A percentile compares a stretch with the other conserved stretches of the same genome.
These are phyloP conservation scores for Drosophila lutescens DNA, from an alignment of 2,888 invertebrate species.

Conservation along the genomic window DNA sequence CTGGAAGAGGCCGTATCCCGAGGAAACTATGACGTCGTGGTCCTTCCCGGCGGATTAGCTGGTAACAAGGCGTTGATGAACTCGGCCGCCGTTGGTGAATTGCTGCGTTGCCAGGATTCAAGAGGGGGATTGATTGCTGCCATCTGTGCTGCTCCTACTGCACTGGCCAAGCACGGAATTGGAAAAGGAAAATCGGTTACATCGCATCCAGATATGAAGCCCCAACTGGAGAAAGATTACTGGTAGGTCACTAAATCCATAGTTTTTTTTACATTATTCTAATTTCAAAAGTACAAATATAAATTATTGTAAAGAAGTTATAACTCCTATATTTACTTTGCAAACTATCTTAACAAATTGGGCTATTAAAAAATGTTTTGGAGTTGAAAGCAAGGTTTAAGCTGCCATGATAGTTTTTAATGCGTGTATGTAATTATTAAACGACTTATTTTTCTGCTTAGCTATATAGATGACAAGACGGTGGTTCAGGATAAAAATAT, in stretches of 20 bases:
- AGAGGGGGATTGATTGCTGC: constrained; percentile 92
- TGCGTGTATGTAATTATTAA: not conserved
- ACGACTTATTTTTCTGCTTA: constrained; percentile 25
- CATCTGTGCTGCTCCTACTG: constrained; percentile 98
- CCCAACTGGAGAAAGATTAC: constrained; percentile 87
- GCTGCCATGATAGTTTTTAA: too few relatives aligned
- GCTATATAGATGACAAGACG: constrained; percentile 82
- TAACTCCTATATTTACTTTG: too few relatives aligned
- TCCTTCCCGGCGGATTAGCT: constrained; percentile 96
- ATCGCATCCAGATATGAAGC: constrained; percentile 94
- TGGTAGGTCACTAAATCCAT: constrained; percentile 84
- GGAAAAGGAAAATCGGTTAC: constrained; percentile 92
- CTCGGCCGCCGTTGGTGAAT: constrained; percentile 90
- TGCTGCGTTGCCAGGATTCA: constrained; percentile 92
- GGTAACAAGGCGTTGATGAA: constrained; percentile 92
- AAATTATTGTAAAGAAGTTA: too few relatives aligned
- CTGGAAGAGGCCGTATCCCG: constrained; percentile 86
- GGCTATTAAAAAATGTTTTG: too few relatives aligned
- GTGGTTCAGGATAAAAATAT: constrained; percentile 86
- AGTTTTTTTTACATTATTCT: too few relatives aligned
- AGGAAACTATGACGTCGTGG: constrained; percentile 82
- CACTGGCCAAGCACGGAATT: constrained; percentile 92
- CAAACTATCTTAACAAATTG: too few relatives aligned
- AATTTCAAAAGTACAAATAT: too few relatives aligned
- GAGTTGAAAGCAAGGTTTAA: too few relatives aligned